Evolutionary conservation across 2,888 invertebrate genomes (phyloP).

Genomic region (Archips xylosteana): DNA sequence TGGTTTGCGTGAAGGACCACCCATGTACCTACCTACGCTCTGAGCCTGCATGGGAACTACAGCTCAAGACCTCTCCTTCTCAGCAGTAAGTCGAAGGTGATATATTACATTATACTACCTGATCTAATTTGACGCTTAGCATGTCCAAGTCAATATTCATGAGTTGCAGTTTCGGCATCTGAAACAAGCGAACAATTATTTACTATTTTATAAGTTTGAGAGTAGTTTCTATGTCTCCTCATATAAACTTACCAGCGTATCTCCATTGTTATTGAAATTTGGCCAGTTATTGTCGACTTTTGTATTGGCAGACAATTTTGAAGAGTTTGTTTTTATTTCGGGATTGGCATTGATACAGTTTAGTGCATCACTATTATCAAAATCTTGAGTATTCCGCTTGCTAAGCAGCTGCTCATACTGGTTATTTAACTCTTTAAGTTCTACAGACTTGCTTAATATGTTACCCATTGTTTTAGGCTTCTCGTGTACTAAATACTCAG

Average conservation of each 20-base stretch:
- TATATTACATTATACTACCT: conserved; percentile 54
- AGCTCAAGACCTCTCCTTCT: too few relatives aligned
- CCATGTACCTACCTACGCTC: too few relatives aligned
- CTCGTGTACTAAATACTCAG: conserved; percentile 62
- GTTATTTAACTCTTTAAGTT: conserved; percentile 51
- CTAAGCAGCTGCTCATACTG: conserved; percentile 50
- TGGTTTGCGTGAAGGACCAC: too few relatives aligned
- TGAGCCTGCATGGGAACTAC: too few relatives aligned
- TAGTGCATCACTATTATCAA: conserved; percentile 10
- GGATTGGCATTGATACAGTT: conserved; percentile 12
- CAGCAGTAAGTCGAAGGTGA: too few relatives aligned
- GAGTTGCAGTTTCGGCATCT: conserved; percentile 71
- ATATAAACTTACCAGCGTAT: conserved; percentile 44
- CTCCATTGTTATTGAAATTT: conserved; percentile 42
- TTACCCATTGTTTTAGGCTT: conserved; percentile 55
- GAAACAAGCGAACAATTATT: conserved; percentile 45
- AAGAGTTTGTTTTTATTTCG: conserved; percentile 20
- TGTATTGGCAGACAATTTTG: conserved; percentile 37
- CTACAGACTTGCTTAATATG: conserved; percentile 54
- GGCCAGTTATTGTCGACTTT: conserved; percentile 50
- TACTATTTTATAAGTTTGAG: not conserved
- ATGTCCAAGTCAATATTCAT: conserved; percentile 61
- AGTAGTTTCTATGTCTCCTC: not conserved
- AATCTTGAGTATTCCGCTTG: conserved; percentile 15
- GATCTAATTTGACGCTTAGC: conserved; percentile 61